Conservation (phyloP, 2,797 vertebrate genomes). For the Acridotheres tristis region DNA sequence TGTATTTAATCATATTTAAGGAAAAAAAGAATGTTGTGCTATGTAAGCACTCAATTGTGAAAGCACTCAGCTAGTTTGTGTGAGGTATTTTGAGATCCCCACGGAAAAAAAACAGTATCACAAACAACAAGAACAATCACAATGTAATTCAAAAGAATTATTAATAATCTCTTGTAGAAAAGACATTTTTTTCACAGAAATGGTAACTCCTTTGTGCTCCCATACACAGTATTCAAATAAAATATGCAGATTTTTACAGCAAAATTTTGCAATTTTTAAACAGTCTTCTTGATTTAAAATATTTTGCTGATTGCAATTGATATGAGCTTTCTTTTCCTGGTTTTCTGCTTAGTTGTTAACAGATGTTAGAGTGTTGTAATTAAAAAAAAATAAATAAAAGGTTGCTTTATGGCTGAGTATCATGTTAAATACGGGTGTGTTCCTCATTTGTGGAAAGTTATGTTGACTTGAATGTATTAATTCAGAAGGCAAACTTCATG, state of each 20-base stretch:
- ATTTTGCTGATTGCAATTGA: neutral
- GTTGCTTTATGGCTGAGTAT: neutral
- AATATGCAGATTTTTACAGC: neutral
- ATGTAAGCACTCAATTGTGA: neutral
- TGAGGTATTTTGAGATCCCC: neutral
- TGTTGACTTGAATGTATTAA: neutral
- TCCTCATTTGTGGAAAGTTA: neutral
- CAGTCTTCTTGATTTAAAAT: neutral
- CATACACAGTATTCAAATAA: neutral
- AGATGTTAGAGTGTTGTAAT: neutral
- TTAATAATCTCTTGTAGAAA: neutral
- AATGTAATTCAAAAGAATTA: neutral
- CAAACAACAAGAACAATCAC: neutral
- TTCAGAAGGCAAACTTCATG: neutral
- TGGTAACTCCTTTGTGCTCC: neutral
- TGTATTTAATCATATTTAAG: neutral
- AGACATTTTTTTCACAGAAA: neutral
- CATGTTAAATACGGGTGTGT: neutral
- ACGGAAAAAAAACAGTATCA: neutral
- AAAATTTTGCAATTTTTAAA: neutral
- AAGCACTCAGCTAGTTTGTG: neutral
- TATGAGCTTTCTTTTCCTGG: neutral
- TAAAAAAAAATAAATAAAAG: neutral
- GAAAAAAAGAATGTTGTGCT: neutral
- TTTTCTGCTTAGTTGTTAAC: neutral